Percentiles rank a stretch among this genome's conserved stretches.
Evolutionary conservation across 2,888 invertebrate genomes (phyloP).

Genomic region (Monopis laevigella): DNA sequence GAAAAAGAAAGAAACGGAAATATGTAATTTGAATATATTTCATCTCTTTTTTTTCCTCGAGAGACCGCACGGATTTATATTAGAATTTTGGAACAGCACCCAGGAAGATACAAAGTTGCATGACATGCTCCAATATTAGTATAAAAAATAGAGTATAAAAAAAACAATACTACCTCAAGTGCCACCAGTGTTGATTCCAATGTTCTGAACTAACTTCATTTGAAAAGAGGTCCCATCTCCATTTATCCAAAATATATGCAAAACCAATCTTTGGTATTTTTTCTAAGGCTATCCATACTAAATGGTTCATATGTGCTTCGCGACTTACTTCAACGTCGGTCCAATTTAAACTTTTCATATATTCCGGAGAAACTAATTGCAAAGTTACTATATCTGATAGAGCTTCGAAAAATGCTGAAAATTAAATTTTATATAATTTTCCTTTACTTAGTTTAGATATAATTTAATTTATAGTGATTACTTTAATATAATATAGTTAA

Average conservation of each 20-base stretch:
- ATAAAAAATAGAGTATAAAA: too few species aligned
- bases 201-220: constrained; percentile 38
- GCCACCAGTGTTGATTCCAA: constrained; percentile 60
- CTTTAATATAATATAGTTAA: too few species aligned
- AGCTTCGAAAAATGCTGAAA: constrained; percentile 71
- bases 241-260: constrained; percentile 51
- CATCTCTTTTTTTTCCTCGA: too few species aligned
- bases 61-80: too few species aligned
- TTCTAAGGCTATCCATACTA: constrained; percentile 51
- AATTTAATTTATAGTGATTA: too few species aligned
- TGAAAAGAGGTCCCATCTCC: constrained; percentile 55
- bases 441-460: too few species aligned
- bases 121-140: too few species aligned
- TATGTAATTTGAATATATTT: too few species aligned
- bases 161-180: constrained; percentile 33
- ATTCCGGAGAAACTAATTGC: constrained; percentile 62
- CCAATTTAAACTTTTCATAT: constrained; percentile 50
- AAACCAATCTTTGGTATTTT: constrained; percentile 55
- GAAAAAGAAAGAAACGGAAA: too few species aligned
- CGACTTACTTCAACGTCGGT: constrained; percentile 38
- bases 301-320: constrained; percentile 45
- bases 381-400: constrained; percentile 70
- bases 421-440: too few species aligned
- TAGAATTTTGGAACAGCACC: too few species aligned
- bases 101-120: too few species aligned